Percentiles rank a stretch among this genome's conserved stretches.
Evolutionary conservation across 1,140 invertebrate genomes (phyloP).

Genomic region (Drosophila equinoxialis): DNA sequence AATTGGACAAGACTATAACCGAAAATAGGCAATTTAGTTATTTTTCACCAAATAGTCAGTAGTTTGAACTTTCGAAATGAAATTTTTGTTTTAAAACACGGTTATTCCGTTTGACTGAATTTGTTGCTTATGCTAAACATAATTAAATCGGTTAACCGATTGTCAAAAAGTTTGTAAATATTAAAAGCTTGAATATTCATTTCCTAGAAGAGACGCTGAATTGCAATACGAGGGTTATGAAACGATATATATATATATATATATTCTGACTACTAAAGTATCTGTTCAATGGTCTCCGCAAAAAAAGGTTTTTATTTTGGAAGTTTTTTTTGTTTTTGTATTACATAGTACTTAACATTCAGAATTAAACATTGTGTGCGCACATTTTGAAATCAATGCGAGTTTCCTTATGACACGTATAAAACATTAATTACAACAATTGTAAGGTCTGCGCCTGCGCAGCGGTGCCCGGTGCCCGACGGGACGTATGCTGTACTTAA

Average conservation of each 20-base stretch:
- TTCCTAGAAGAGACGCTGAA: background rate
- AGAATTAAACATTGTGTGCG: constrained; percentile 43
- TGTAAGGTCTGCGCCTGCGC: constrained; percentile 62
- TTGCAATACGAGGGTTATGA: background rate
- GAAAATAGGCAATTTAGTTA: no score
- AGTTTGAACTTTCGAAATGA: no score
- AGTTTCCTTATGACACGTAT: constrained; percentile 41
- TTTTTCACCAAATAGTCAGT: no score
- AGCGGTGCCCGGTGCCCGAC: constrained; percentile 57
- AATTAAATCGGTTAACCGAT: background rate
- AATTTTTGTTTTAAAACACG: no score
- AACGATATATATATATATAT: background rate
- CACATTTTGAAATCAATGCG: constrained; percentile 18
- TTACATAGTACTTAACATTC: constrained; percentile 52
- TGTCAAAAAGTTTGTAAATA: background rate
- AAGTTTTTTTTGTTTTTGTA: constrained; percentile 19
- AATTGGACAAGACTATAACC: no score
- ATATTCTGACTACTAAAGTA: background rate
- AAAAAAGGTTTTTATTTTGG: constrained; percentile 40
- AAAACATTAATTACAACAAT: constrained; percentile 62
- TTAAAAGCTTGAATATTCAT: background rate
- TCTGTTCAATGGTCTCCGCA: background rate
- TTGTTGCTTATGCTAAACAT: no score
- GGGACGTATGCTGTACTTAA: constrained; percentile 45
- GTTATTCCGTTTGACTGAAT: no score